These are phyloP conservation scores for Eucriotettix oculatus DNA, from an alignment of 2,888 invertebrate species.

Conservation along the genomic window DNA sequence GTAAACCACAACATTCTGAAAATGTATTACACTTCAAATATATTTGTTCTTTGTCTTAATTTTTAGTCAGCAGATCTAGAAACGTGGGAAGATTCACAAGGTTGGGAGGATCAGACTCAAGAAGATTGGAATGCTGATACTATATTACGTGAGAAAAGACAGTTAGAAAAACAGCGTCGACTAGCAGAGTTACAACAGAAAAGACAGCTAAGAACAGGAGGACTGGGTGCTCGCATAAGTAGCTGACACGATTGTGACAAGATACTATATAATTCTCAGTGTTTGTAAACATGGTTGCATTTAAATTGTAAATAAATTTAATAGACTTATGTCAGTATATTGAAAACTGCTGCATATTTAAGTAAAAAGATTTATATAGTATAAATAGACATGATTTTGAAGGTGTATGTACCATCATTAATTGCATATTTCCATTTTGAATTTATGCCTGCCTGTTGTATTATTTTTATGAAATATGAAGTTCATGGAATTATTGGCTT, in stretches of 20 bases:
- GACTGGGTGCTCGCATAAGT: not conserved
- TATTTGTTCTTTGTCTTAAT: not conserved
- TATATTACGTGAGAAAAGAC: conserved; percentile 10
- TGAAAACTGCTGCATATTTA: too few relatives aligned
- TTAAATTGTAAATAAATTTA: too few relatives aligned
- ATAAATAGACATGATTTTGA: too few relatives aligned
- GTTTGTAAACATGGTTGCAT: too few relatives aligned
- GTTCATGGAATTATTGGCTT: too few relatives aligned
- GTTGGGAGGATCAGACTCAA: conserved; percentile 12
- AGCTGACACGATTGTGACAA: not conserved
- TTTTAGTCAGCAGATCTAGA: conserved; percentile 10
- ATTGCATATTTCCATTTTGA: too few relatives aligned
- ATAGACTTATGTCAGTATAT: too few relatives aligned
- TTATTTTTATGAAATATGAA: too few relatives aligned
- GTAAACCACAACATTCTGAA: not conserved
- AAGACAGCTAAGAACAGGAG: not conserved
- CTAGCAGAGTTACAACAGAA: conserved; percentile 9
- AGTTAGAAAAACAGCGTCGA: conserved; percentile 9
- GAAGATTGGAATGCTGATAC: conserved; percentile 11
- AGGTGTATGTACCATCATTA: too few relatives aligned
- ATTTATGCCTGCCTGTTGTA: too few relatives aligned
- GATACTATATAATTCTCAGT: not conserved
- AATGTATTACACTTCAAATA: not conserved
- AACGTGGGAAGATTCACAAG: conserved; percentile 12
- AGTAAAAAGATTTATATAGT: too few relatives aligned